Conservation (phyloP, 2,113 vertebrate genomes). For the Dendropsophus ebraccatus region DNA sequence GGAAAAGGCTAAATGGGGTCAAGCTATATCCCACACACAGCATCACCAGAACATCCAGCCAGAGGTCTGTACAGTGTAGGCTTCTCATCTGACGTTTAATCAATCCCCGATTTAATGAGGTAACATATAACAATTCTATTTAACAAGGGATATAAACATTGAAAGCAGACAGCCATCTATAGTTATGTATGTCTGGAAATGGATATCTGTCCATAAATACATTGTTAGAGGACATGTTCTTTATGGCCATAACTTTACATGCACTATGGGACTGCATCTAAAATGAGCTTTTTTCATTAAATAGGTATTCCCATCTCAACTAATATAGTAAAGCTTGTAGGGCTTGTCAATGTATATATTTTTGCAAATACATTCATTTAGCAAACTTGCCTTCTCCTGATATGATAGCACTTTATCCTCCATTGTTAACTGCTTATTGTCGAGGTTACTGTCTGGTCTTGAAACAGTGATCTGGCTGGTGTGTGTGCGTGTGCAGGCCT, state of each 20-base stretch:
- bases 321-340: too few species aligned
- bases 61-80: conserved; percentile 28
- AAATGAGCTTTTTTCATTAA: too few species aligned
- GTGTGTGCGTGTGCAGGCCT: too few species aligned
- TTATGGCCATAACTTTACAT: not conserved
- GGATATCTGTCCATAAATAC: conserved; percentile 5
- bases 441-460: too few species aligned
- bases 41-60: conserved; percentile 29
- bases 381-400: too few species aligned
- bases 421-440: too few species aligned
- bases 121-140: conserved; percentile 42
- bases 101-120: conserved; percentile 46
- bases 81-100: conserved; percentile 40
- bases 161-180: conserved; percentile 3
- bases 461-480: too few species aligned
- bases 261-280: too few species aligned
- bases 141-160: conserved; percentile 44
- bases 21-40: conserved; percentile 21
- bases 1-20: conserved; percentile 48
- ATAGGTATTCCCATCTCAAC: too few species aligned
- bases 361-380: too few species aligned
- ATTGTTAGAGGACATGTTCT: not conserved
- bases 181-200: not conserved
- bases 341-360: too few species aligned
- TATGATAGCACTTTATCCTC: too few species aligned